Conservation (phyloP, 2,797 vertebrate genomes). For the Rhadinocentrus ornatus region DNA sequence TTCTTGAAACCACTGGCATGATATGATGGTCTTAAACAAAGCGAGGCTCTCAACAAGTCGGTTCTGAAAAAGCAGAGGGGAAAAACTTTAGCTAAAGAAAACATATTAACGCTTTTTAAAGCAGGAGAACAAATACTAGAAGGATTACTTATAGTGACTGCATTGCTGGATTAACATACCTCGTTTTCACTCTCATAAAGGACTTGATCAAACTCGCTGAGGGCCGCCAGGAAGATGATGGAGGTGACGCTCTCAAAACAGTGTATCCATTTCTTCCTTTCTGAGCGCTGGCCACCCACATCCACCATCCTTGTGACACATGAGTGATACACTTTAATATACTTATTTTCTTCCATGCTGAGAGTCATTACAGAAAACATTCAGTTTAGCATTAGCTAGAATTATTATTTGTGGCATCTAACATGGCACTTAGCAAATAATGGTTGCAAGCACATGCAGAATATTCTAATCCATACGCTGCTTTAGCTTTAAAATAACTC, state of each 20-base stretch:
- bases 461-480: not conserved
- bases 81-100: not conserved
- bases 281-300: conserved; percentile 91
- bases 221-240: conserved; percentile 89
- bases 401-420: not conserved
- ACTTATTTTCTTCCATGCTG: not conserved
- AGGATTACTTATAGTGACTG: not conserved
- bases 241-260: conserved; percentile 92
- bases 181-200: conserved; percentile 85
- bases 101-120: not conserved
- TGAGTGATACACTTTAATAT: not conserved
- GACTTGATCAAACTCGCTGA: conserved; percentile 93
- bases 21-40: conserved; percentile 89
- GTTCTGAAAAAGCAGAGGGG: conserved; percentile 77
- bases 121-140: not conserved
- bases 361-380: not conserved
- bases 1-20: conserved; percentile 86
- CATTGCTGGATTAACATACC: conserved; percentile 69
- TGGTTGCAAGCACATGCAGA: not conserved
- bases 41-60: conserved; percentile 89
- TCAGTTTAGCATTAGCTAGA: not conserved
- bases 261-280: conserved; percentile 93
- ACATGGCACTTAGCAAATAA: not conserved
- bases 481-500: not conserved
- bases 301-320: conserved; percentile 88